Evolutionary conservation across 2,113 vertebrate genomes (phyloP), one percentile per base, ranked within the genome.

Genomic region (Peucedramus taeniatus): DNA sequence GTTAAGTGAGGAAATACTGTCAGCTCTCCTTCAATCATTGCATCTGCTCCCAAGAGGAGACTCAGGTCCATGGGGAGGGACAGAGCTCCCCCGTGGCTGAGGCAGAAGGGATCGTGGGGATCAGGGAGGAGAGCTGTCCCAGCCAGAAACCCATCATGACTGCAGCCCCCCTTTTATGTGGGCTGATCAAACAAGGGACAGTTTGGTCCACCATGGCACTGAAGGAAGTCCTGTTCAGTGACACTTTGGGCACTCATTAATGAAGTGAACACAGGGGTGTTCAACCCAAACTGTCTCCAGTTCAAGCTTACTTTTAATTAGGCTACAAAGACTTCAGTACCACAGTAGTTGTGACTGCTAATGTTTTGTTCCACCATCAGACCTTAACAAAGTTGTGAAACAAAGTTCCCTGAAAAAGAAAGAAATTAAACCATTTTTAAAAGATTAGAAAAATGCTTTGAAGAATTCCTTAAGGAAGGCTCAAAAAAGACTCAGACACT

Each of bases 1-100:
- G 3, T 2, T 16, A 35, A 22, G 7, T 30, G 53, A 68, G n/a
- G 23, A 57, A 4, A 92, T 30, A 37, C 15, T 15, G 15, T 56
- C 56, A 44, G 8, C 12, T 39, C 21, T 90, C 66, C 37, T 54
- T 68, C 1, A 1, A 7, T 39, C 15, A 13, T 0, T 51, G 12
- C 0, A 0, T 42, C 57, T 86, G 33, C 35, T n/a, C 70, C 27
- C 3, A 5, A 35, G 71, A 68, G 20, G 21, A 72, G 10, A 28
- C 39, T n/a, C 6, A 2, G 20, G 15, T n/a, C 5, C 0, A 0
- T 2, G 23, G 20, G 31, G 20, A 68, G 18, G 15, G 14, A 91
- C 10, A 5, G 18, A 83, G 8, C 30, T 76, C 9, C 23, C 14
- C 13, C 0, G 0, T 16, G n/a, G 23, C 68, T 50, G 45, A 65